Conservation (phyloP, 2,888 invertebrate genomes). For the Acholoe squamosa region DNA sequence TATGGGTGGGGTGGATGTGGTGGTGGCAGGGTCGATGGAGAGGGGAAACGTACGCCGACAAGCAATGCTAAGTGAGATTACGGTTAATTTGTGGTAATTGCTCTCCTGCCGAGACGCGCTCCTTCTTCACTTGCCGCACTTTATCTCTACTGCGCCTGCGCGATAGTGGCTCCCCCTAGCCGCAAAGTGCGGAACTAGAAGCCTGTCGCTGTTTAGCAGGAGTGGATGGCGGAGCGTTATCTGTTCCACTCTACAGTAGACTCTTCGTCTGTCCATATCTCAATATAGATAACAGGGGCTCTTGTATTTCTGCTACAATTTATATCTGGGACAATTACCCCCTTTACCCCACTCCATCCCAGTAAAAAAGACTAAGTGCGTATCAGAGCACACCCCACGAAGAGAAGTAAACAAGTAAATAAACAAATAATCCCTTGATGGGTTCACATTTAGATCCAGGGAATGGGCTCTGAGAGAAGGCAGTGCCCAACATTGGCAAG, state of each 20-base stretch:
- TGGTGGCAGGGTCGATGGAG: not conserved
- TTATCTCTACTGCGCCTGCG: slow-evolving; percentile 23
- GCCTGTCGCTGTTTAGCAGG: not conserved
- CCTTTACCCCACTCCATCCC: not conserved
- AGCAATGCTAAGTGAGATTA: slow-evolving; percentile 46
- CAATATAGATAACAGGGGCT: not conserved
- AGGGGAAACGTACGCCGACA: not conserved
- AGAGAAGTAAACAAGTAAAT: not conserved
- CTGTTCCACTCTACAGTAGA: not conserved
- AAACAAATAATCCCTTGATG: not conserved
- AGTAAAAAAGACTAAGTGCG: not conserved
- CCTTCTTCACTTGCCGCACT: not conserved
- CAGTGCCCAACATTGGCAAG: not conserved
- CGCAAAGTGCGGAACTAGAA: not conserved
- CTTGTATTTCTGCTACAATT: not conserved
- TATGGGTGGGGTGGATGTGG: not conserved
- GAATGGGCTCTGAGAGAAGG: not conserved
- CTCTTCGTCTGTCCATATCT: slow-evolving; percentile 2
- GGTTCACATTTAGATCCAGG: not conserved
- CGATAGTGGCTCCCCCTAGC: not conserved
- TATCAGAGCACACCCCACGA: too few relatives aligned
- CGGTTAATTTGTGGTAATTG: slow-evolving; percentile 58
- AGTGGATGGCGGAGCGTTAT: not conserved
- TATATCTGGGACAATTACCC: not conserved
- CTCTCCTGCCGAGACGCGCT: not conserved